A percentile compares a stretch with the other conserved stretches of the same genome.
phyloP scores from a whole-genome alignment of 37 sponge, comb jelly and placozoan species.

The Oopsacas minuta region DNA sequence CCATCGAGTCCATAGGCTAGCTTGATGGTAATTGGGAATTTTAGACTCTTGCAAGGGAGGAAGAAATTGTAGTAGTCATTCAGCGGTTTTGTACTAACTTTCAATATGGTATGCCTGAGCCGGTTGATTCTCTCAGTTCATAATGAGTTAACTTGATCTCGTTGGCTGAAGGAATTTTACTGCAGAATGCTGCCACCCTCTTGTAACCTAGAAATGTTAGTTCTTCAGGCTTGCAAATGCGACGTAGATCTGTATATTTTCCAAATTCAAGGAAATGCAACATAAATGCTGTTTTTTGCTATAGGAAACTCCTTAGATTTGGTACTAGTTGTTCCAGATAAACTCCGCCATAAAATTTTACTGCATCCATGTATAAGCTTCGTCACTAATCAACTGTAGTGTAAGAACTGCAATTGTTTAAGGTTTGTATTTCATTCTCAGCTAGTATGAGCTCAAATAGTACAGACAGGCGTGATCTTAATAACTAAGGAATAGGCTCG shows the following conservation, averaged over 20 bases:
- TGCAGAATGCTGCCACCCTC: neutral
- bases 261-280: neutral
- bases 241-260: neutral
- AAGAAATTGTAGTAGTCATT: neutral
- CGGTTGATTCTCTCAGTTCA: neutral
- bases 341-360: too few species aligned
- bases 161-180: neutral
- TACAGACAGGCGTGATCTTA: too few species aligned
- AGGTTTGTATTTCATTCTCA: too few species aligned
- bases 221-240: neutral
- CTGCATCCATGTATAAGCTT: too few species aligned
- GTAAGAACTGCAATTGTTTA: too few species aligned
- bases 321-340: too few species aligned
- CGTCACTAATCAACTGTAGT: too few species aligned
- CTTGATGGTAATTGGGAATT: neutral
- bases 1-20: neutral
- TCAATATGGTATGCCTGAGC: neutral
- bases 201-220: neutral
- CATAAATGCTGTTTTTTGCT: neutral
- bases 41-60: neutral
- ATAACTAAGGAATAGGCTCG: too few species aligned
- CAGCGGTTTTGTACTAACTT: neutral
- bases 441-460: too few species aligned
- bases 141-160: neutral
- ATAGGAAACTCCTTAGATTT: too few species aligned